These are phyloP conservation scores for Octopus bimaculoides DNA, from an alignment of 1,140 invertebrate genomes.

Conservation along the genomic window DNA sequence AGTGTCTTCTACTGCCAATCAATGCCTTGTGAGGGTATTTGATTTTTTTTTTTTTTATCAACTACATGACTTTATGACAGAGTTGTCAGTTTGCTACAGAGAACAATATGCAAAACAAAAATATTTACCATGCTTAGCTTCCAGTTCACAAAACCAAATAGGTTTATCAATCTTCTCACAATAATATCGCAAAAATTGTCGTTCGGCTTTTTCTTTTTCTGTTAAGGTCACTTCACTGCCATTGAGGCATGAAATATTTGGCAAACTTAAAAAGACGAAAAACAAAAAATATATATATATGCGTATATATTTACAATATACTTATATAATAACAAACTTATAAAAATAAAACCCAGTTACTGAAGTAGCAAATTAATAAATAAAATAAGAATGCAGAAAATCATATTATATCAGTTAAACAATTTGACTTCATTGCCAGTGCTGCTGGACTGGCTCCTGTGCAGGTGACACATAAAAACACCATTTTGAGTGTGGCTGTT, in stretches of 20 bases:
- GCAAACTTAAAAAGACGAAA: conserved; percentile 30
- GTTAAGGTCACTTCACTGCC: conserved; percentile 38
- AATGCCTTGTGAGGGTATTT: background rate
- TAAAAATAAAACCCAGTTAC: too few relatives aligned
- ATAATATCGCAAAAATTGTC: conserved; percentile 38
- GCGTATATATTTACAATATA: too few relatives aligned
- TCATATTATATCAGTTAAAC: too few relatives aligned
- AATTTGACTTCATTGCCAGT: too few relatives aligned
- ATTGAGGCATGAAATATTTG: conserved; percentile 41
- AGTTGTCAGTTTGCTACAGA: background rate
- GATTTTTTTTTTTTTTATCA: background rate
- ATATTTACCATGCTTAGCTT: conserved; percentile 43
- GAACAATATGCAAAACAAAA: background rate
- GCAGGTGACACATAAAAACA: too few relatives aligned
- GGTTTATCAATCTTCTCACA: conserved; percentile 34
- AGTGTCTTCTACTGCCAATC: background rate
- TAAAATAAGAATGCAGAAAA: too few relatives aligned
- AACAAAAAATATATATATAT: too few relatives aligned
- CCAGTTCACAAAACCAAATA: conserved; percentile 31
- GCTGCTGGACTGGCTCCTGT: too few relatives aligned
- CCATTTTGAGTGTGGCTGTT: too few relatives aligned
- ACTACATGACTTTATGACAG: background rate
- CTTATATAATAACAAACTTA: too few relatives aligned
- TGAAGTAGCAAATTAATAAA: too few relatives aligned
- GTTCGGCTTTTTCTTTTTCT: conserved; percentile 44